phyloP scores from a whole-genome alignment of 2,888 invertebrate genomes.

The Heliconius cydno region DNA sequence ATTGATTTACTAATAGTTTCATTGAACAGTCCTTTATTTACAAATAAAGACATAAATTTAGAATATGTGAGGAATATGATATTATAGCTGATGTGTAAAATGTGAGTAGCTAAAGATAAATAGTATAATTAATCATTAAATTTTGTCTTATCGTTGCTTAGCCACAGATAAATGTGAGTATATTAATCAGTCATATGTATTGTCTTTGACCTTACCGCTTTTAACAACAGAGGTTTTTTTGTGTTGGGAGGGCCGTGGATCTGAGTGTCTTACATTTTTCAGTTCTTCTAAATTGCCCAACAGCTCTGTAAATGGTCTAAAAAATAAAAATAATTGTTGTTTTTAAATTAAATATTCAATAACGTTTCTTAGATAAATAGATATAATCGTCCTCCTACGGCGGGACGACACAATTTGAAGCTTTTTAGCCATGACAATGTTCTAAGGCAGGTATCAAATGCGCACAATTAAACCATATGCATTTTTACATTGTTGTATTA shows the following conservation, averaged over 20 bases:
- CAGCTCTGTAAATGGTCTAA: conserved; percentile 90
- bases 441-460: no score
- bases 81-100: background rate
- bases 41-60: background rate
- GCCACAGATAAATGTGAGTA: conserved; percentile 6
- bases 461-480: no score
- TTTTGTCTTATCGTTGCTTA: conserved; percentile 8
- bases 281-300: conserved; percentile 91
- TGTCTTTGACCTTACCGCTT: conserved; percentile 62
- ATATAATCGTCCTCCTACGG: background rate
- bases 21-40: background rate
- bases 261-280: conserved; percentile 67
- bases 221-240: conserved; percentile 70
- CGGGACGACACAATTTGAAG: background rate
- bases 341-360: background rate
- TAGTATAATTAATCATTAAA: conserved; percentile 10
- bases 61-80: background rate
- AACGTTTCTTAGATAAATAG: background rate
- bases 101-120: background rate
- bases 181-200: conserved; percentile 22
- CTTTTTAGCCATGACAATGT: background rate
- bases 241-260: conserved; percentile 66
- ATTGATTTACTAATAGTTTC: background rate
- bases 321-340: conserved; percentile 11
- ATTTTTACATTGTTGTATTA: background rate